Percentiles rank a stretch among this genome's conserved stretches.
Conservation (phyloP, 2,113 vertebrate species). For the Cheirogaleus medius region DNA sequence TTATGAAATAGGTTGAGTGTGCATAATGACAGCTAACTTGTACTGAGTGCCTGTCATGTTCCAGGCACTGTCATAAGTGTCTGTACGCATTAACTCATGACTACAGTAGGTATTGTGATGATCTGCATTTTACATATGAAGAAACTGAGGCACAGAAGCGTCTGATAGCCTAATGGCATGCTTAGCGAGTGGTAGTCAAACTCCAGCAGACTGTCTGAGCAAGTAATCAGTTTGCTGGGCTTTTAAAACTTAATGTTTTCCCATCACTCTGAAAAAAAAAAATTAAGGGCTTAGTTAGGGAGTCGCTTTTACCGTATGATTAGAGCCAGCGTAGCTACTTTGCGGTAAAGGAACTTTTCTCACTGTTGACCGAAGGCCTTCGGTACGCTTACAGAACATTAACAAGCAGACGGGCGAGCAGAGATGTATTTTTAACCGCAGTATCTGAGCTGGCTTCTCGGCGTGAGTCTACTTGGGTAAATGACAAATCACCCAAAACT, state of each 20-base stretch:
- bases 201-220: not conserved
- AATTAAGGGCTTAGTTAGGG: not conserved
- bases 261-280: not conserved
- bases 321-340: not conserved
- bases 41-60: not conserved
- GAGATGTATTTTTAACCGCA: conserved; percentile 17
- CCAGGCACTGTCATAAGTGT: not conserved
- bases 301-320: not conserved
- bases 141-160: not conserved
- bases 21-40: not conserved
- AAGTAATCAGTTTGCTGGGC: not conserved
- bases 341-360: not conserved
- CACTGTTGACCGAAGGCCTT: not conserved
- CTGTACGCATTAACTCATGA: not conserved
- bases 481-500: not conserved
- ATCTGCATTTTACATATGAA: not conserved
- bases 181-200: not conserved
- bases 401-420: not conserved
- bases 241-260: not conserved
- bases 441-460: not conserved
- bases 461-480: not conserved
- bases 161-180: rapidly evolving
- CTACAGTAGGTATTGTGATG: not conserved
- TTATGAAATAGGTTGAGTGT: not conserved
- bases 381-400: not conserved